Conservation (phyloP, 1,140 invertebrate species). For the Rhagoletis pomonella region DNA sequence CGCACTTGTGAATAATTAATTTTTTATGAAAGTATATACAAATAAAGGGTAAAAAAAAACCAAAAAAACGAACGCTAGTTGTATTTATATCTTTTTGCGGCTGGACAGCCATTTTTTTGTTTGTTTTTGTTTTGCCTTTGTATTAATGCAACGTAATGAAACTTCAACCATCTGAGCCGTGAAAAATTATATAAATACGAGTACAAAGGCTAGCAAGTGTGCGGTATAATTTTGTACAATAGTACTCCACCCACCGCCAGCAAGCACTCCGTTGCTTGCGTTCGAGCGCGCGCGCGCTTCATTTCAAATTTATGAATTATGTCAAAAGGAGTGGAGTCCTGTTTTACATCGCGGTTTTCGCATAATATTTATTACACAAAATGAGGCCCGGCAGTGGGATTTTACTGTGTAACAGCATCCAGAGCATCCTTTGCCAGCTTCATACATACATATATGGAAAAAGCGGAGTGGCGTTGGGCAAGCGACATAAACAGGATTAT, state of each 20-base stretch:
- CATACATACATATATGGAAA: no score
- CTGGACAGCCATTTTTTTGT: not conserved
- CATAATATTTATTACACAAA: conserved; percentile 38
- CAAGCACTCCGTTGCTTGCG: no score
- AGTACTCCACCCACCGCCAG: not conserved
- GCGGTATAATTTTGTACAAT: not conserved
- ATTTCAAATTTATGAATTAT: conserved; percentile 49
- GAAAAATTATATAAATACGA: not conserved
- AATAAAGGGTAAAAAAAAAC: not conserved
- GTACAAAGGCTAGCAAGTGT: not conserved
- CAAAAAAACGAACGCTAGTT: not conserved
- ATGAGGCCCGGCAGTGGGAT: not conserved
- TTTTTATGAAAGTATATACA: not conserved
- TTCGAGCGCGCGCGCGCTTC: not conserved
- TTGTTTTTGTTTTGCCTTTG: not conserved
- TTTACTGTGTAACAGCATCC: not conserved
- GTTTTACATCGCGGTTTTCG: conserved; percentile 3
- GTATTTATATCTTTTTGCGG: conserved; percentile 7
- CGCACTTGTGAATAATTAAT: conserved; percentile 50
- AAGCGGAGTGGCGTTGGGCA: not conserved
- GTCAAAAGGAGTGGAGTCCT: conserved; percentile 5
- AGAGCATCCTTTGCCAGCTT: not conserved
- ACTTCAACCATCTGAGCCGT: not conserved
- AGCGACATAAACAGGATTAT: conserved; percentile 20
- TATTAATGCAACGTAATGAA: conserved; percentile 27